Conservation (phyloP, 2,888 invertebrate genomes). For the Metacarcinus magister region DNA sequence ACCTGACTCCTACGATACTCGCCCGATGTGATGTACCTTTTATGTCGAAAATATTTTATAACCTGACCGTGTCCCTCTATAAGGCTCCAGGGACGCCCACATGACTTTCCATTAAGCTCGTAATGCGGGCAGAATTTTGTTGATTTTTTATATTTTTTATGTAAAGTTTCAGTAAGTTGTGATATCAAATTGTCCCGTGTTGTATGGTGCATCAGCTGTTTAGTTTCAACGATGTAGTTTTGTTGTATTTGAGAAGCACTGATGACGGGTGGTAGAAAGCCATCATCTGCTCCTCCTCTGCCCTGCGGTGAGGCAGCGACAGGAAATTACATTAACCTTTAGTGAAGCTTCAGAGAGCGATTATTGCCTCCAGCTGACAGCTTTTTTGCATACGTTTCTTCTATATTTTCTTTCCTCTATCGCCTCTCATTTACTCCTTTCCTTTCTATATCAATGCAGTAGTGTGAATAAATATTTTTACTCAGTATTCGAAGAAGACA, state of each 20-base stretch:
- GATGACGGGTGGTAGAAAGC: too few relatives aligned
- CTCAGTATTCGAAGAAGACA: neutral
- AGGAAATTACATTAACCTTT: too few relatives aligned
- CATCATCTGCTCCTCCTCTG: too few relatives aligned
- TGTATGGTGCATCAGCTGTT: too few relatives aligned
- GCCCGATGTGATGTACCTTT: neutral
- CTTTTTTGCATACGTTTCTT: neutral
- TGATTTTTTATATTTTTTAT: neutral
- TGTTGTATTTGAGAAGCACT: too few relatives aligned
- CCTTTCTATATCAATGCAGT: neutral
- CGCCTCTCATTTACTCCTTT: neutral
- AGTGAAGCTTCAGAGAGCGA: too few relatives aligned
- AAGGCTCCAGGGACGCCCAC: neutral
- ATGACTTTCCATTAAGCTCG: too few relatives aligned
- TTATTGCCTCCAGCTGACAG: too few relatives aligned
- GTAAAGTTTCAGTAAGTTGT: neutral
- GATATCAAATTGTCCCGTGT: neutral
- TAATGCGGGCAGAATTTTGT: too few relatives aligned
- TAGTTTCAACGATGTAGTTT: too few relatives aligned
- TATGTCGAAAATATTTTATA: conserved; percentile 7
- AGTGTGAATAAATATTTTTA: neutral
- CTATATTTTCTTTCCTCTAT: neutral
- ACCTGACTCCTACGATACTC: neutral
- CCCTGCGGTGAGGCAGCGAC: too few relatives aligned
- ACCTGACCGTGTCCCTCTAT: neutral